Evolutionary conservation across 2,888 invertebrate genomes (phyloP).

Genomic region (Cryptus armator): DNA sequence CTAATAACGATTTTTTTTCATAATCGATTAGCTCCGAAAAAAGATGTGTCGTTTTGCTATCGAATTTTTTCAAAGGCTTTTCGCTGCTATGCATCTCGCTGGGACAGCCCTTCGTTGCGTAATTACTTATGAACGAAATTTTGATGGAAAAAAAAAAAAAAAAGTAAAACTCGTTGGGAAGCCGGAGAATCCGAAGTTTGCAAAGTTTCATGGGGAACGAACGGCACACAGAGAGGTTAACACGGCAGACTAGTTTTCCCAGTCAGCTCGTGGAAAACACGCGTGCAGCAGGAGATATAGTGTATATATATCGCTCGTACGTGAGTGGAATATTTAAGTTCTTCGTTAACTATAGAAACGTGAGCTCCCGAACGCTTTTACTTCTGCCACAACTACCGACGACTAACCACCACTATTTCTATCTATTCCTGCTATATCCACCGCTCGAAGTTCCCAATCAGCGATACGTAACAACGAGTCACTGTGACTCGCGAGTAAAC

Average conservation of each 20-base stretch:
- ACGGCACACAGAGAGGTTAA: conserved; percentile 45
- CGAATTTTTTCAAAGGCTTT: conserved; percentile 8
- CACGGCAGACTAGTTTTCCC: conserved; percentile 71
- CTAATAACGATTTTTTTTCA: neutral
- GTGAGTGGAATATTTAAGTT: conserved; percentile 76
- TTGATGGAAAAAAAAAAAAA: conserved; percentile 37
- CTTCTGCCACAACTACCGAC: conserved; percentile 34
- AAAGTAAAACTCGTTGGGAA: conserved; percentile 20
- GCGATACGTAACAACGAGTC: conserved; percentile 61
- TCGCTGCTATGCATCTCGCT: conserved; percentile 25
- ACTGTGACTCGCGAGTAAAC: conserved; percentile 50
- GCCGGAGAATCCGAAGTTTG: conserved; percentile 38
- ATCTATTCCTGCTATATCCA: conserved; percentile 40
- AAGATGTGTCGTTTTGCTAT: neutral
- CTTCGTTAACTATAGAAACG: conserved; percentile 74
- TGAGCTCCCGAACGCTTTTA: conserved; percentile 59
- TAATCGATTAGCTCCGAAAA: neutral
- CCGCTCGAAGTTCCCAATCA: conserved; percentile 67
- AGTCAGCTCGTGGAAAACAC: conserved; percentile 76
- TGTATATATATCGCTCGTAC: conserved; percentile 76
- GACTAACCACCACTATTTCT: conserved; percentile 32
- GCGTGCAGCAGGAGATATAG: conserved; percentile 73
- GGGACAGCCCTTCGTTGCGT: conserved; percentile 30
- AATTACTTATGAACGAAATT: conserved; percentile 55
- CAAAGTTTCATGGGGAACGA: conserved; percentile 58